Conservation (phyloP, 2,888 invertebrate genomes). For the Capitulum mitella region DNA sequence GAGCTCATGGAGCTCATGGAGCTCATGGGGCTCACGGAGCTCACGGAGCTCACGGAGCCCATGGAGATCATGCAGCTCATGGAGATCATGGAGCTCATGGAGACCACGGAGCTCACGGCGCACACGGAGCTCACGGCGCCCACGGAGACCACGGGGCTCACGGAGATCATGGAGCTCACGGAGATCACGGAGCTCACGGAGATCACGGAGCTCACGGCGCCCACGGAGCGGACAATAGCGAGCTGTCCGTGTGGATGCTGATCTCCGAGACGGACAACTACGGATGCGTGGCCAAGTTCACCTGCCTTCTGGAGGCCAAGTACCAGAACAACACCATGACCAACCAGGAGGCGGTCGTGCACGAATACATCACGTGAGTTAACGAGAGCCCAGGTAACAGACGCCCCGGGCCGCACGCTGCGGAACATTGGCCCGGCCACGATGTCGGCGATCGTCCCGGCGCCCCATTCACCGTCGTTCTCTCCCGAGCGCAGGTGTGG, state of each 20-base stretch:
- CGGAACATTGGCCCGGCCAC: no score
- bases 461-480: no score
- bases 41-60: not conserved
- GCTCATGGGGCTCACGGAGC: not conserved
- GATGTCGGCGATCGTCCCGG: no score
- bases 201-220: slow-evolving; percentile 2
- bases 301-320: slow-evolving; percentile 14
- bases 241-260: slow-evolving; percentile 9
- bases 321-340: not conserved
- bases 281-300: slow-evolving; percentile 23
- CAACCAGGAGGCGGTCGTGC: not conserved
- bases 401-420: no score
- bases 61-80: not conserved
- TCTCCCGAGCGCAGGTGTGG: not conserved
- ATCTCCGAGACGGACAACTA: slow-evolving; percentile 20
- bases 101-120: not conserved
- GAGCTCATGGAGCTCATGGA: not conserved
- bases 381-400: no score
- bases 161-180: not conserved
- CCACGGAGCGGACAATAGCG: not conserved
- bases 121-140: not conserved
- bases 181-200: not conserved
- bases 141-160: slow-evolving; percentile 10
- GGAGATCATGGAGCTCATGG: not conserved
- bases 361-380: slow-evolving; percentile 21